These are phyloP conservation scores for Cataglyphis hispanica DNA, from an alignment of 1,140 invertebrate genomes.

Conservation along the genomic window DNA sequence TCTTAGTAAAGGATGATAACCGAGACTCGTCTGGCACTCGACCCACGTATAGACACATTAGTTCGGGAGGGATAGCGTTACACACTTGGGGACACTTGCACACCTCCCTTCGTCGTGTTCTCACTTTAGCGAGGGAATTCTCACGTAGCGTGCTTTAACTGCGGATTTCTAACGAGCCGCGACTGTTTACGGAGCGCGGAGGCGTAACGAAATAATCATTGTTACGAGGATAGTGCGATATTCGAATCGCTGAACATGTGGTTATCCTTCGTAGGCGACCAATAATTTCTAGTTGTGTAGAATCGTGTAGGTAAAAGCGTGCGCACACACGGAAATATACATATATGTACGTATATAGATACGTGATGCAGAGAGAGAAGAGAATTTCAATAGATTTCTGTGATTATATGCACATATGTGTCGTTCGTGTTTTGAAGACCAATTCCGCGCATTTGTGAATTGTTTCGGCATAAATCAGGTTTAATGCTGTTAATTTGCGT, in stretches of 20 bases:
- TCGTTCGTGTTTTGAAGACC: not conserved
- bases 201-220: slow-evolving; percentile 64
- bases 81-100: slow-evolving; percentile 9
- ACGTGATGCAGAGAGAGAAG: slow-evolving; percentile 14
- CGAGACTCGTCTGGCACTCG: slow-evolving; percentile 51
- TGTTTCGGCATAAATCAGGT: not conserved
- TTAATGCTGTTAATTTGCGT: slow-evolving; percentile 34
- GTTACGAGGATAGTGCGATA: slow-evolving; percentile 28
- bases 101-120: slow-evolving; percentile 35
- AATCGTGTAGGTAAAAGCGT: not conserved
- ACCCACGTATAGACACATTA: slow-evolving; percentile 64
- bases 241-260: slow-evolving; percentile 23
- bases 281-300: slow-evolving; percentile 27
- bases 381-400: slow-evolving; percentile 50
- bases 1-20: slow-evolving; percentile 65
- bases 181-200: slow-evolving; percentile 60
- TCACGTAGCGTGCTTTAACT: slow-evolving; percentile 59
- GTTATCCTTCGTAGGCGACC: slow-evolving; percentile 30
- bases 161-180: slow-evolving; percentile 72
- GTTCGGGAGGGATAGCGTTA: slow-evolving; percentile 35
- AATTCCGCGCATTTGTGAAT: not conserved
- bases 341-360: not conserved
- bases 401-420: slow-evolving; percentile 17
- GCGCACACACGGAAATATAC: not conserved
- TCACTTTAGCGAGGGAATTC: slow-evolving; percentile 69